Evolutionary conservation across 2,797 vertebrate species (phyloP).

Genomic region (Pantherophis alleghaniensis): DNA sequence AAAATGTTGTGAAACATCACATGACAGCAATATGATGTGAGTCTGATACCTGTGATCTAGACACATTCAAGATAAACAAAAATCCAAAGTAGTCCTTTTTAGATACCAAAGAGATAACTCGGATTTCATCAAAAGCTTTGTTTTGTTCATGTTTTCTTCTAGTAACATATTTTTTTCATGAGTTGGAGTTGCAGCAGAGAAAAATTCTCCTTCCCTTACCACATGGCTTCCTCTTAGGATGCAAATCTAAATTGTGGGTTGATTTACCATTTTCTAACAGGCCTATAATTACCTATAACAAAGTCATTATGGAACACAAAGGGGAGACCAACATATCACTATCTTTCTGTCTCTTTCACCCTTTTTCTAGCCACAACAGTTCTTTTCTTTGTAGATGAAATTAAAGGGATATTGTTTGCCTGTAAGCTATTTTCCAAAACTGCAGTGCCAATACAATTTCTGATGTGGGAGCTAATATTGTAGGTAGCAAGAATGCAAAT

Average conservation of each 20-base stretch:
- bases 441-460: not conserved
- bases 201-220: not conserved
- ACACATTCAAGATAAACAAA: not conserved
- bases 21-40: too few relatives aligned
- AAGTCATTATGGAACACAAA: not conserved
- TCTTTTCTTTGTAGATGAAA: not conserved
- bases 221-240: not conserved
- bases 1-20: too few relatives aligned
- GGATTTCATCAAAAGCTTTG: not conserved
- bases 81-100: not conserved
- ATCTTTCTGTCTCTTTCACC: not conserved
- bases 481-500: not conserved
- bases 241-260: not conserved
- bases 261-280: not conserved
- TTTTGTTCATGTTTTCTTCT: not conserved
- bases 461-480: not conserved
- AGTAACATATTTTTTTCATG: not conserved
- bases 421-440: not conserved
- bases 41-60: not conserved
- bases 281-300: not conserved
- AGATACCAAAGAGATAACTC: not conserved
- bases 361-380: not conserved
- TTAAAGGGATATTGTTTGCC: not conserved
- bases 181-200: not conserved
- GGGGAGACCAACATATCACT: not conserved